phyloP scores from a whole-genome alignment of 2,113 vertebrate genomes.

The Apodemus sylvaticus region DNA sequence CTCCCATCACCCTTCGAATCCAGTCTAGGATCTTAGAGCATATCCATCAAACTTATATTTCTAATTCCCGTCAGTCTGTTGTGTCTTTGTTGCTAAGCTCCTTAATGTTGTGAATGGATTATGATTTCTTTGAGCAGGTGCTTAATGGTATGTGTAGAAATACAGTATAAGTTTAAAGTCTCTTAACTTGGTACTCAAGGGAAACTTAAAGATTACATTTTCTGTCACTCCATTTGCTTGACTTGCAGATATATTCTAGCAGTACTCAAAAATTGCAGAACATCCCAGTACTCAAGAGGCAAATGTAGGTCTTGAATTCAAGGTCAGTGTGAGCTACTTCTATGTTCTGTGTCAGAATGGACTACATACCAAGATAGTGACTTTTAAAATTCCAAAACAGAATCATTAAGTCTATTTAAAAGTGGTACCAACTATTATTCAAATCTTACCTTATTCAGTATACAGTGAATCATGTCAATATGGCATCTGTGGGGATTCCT shows the following conservation, averaged over 20 bases:
- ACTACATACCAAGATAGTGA: neutral
- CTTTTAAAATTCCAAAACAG: neutral
- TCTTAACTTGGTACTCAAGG: neutral
- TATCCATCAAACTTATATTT: neutral
- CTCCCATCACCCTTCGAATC: neutral
- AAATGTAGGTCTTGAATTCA: neutral
- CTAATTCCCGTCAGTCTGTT: neutral
- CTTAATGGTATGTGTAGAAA: conserved; percentile 15
- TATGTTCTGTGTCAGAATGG: neutral
- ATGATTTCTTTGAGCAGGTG: neutral
- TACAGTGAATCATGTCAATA: neutral
- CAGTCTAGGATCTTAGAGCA: neutral
- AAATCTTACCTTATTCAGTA: neutral
- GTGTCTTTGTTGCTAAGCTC: neutral
- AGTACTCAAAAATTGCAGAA: neutral
- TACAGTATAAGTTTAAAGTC: neutral
- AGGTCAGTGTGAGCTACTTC: neutral
- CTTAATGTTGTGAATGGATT: neutral
- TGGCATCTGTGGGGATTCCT: neutral
- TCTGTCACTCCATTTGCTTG: neutral
- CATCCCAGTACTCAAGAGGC: neutral
- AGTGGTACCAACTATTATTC: neutral
- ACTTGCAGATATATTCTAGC: neutral
- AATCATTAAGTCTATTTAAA: neutral
- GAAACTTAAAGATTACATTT: neutral